These are phyloP conservation scores for Coenobita brevimanus DNA, from an alignment of 1,140 invertebrate species.

Conservation along the genomic window DNA sequence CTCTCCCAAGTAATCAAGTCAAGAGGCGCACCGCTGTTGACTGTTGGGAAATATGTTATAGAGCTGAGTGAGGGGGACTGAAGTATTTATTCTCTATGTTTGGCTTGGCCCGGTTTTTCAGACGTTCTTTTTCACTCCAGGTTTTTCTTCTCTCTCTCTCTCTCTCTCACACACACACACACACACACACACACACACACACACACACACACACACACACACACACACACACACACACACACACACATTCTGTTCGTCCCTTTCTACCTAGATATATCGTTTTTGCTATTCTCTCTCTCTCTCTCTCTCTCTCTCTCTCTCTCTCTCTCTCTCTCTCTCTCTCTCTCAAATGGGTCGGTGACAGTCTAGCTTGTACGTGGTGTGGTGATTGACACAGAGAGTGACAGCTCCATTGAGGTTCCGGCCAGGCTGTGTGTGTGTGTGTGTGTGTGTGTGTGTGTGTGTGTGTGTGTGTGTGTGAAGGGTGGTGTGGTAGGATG, in stretches of 20 bases:
- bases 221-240: neutral
- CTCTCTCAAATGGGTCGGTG: neutral
- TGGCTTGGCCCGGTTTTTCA: no score
- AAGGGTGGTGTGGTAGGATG: neutral
- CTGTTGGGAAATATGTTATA: no score
- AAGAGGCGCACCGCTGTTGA: no score
- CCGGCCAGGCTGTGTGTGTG: neutral
- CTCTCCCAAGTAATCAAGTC: no score
- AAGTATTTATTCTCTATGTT: no score
- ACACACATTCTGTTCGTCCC: no score
- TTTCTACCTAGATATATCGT: neutral
- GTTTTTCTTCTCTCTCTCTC: no score
- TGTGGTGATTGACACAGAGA: neutral
- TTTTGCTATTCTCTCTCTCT: neutral
- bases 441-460: slow-evolving; percentile 14
- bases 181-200: no score
- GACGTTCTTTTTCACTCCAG: no score
- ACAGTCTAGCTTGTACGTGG: neutral
- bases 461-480: neutral
- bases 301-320: neutral
- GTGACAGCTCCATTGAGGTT: neutral
- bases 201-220: no score
- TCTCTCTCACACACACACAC: no score
- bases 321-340: neutral
- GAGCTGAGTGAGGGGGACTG: no score